Conservation (phyloP, 2,113 vertebrate species). For the Scomber japonicus region DNA sequence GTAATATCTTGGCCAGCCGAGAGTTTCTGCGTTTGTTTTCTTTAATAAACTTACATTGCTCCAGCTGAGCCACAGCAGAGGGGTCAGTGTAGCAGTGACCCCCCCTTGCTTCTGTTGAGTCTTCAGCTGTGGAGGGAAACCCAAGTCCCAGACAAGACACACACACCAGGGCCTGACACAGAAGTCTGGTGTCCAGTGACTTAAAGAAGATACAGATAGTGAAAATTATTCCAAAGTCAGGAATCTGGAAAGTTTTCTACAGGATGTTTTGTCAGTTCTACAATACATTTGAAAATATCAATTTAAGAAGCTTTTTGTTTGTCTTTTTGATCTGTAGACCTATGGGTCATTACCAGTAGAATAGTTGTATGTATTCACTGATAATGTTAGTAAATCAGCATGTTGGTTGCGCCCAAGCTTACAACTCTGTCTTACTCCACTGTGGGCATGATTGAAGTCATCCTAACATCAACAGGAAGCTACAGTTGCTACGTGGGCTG, state of each 20-base stretch:
- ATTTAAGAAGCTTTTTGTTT: background rate
- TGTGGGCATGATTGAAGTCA: slow-evolving; percentile 70
- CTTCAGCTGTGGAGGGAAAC: slow-evolving; percentile 69
- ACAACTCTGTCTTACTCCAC: slow-evolving; percentile 24
- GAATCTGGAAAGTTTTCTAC: background rate
- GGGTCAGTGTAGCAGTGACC: slow-evolving; percentile 76
- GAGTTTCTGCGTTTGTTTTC: slow-evolving; percentile 84
- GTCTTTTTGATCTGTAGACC: background rate
- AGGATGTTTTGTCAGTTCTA: background rate
- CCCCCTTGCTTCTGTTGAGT: slow-evolving; percentile 72
- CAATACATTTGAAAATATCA: background rate
- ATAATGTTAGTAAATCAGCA: slow-evolving; percentile 26
- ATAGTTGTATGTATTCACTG: background rate
- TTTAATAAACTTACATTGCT: slow-evolving; percentile 87
- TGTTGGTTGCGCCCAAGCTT: slow-evolving; percentile 2
- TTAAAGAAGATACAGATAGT: slow-evolving; percentile 21
- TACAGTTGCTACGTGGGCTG: slow-evolving; percentile 67
- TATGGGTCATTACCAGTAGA: background rate
- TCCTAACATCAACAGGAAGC: slow-evolving; percentile 83
- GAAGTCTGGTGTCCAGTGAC: slow-evolving; percentile 23
- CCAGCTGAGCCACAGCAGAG: slow-evolving; percentile 79
- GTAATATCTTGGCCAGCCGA: slow-evolving; percentile 55
- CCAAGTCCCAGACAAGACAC: slow-evolving; percentile 50
- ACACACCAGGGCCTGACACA: slow-evolving; percentile 25
- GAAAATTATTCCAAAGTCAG: background rate